Evolutionary conservation across 1,140 invertebrate species (phyloP).

Genomic region (Leptopilina boulardi): DNA sequence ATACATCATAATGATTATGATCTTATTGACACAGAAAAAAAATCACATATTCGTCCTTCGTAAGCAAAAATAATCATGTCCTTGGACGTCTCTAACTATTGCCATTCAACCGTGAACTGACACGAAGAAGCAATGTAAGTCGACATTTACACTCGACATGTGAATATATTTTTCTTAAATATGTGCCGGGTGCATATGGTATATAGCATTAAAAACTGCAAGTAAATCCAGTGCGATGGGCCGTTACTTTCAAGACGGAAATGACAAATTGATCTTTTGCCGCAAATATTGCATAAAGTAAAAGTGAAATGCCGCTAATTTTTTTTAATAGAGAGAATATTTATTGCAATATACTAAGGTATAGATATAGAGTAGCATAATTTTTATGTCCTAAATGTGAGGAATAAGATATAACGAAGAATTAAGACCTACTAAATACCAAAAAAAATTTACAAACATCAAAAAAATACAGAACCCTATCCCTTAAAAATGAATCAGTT

Average conservation of each 20-base stretch:
- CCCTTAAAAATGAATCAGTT: too few species aligned
- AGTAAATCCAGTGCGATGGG: slow-evolving; percentile 17
- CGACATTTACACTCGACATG: slow-evolving; percentile 27
- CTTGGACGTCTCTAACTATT: slow-evolving; percentile 13
- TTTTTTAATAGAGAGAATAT: not conserved
- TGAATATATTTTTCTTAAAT: slow-evolving; percentile 7
- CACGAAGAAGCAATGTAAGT: slow-evolving; percentile 26
- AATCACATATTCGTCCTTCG: not conserved
- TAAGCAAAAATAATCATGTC: slow-evolving; percentile 3
- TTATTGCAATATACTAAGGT: not conserved
- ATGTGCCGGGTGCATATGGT: not conserved
- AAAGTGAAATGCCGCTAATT: not conserved
- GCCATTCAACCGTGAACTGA: slow-evolving; percentile 27
- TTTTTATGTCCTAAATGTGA: too few species aligned
- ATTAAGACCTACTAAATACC: too few species aligned
- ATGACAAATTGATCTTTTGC: slow-evolving; percentile 23
- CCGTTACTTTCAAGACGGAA: not conserved
- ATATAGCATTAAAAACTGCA: not conserved
- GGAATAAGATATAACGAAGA: too few species aligned
- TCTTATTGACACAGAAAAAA: slow-evolving; percentile 25
- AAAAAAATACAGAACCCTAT: too few species aligned
- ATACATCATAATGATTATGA: slow-evolving; percentile 11
- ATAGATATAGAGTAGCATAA: too few species aligned
- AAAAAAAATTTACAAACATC: too few species aligned
- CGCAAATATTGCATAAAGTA: not conserved